Base-by-base conservation (phyloP, 2,797 vertebrate species). In the Acrocephalus scirpaceus region DNA sequence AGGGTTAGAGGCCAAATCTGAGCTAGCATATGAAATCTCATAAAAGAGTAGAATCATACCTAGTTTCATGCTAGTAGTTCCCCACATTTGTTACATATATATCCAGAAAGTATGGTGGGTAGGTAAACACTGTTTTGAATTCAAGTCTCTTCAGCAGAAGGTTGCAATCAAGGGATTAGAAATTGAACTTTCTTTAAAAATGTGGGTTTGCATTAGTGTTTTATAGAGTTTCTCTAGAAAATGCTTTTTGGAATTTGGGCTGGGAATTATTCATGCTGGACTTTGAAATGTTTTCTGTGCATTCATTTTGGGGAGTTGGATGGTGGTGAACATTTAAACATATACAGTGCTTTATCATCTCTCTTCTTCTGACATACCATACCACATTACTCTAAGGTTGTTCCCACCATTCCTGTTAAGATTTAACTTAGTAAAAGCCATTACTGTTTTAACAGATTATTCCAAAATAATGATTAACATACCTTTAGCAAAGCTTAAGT, bases 401-500 rank as follows among this genome's bases (percentile, higher is more conserved):
- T 93, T 94, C 76, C 76, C 76, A 81, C 88, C 57, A 12, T 92
- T 81, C 70, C 38, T 81, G 91, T 95, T 96, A 94, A 95, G 66
- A 44, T 84, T 95, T 93, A 95, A 95, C 93, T 88, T 78, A 22
- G 73, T 75, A 84, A 95, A 90, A 93, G 70, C 54, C 51, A 27
- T 93, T 86, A 27, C 26, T 75, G 58, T 69, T 88, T 72, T 88
- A 94, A 77, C 66, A 88, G 36, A 62, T 88, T 56, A 36, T 92
- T 86, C 44, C 40, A 71, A 86, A 95, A 83, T 65, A 95, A 94
- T 91, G 38, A 92, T 96, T 96, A 92, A 95, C 87, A 50, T 86
- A 67, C 65, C 75, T 67, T 61, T 86, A 88, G 60, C 65, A 76
- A 86, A 86, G 75, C 61, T 51, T 16, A 67, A 65, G 11, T 75